phyloP scores from a whole-genome alignment of 1,140 invertebrate genomes.

The Conus betulinus region DNA sequence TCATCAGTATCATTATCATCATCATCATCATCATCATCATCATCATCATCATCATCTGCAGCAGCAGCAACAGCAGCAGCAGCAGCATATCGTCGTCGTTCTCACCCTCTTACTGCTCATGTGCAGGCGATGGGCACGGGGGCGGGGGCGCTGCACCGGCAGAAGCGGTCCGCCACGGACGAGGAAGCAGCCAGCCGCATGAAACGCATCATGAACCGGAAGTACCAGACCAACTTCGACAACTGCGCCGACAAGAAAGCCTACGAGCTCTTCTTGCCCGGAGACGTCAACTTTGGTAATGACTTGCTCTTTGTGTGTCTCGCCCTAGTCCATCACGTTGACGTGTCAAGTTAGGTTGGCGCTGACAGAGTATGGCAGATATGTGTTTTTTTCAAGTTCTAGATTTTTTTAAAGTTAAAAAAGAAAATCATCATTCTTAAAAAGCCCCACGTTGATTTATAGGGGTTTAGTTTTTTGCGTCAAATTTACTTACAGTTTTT shows the following conservation, averaged over 20 bases:
- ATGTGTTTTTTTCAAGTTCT: not conserved
- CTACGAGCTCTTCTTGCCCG: constrained; percentile 68
- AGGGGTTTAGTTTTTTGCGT: too few species aligned
- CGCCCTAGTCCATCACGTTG: not conserved
- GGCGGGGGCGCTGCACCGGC: constrained; percentile 15
- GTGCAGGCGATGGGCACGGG: not conserved
- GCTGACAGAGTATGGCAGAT: too few species aligned
- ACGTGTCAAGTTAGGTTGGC: too few species aligned
- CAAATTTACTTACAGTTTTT: too few species aligned
- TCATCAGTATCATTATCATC: too few species aligned
- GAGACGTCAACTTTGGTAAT: constrained; percentile 83
- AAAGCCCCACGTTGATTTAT: too few species aligned
- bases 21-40: too few species aligned
- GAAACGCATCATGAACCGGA: constrained; percentile 62
- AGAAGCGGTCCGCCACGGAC: constrained; percentile 65
- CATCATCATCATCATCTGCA: too few species aligned
- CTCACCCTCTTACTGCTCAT: too few species aligned
- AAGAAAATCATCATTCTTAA: too few species aligned
- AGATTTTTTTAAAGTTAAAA: not conserved
- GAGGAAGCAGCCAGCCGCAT: constrained; percentile 58
- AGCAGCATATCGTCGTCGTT: too few species aligned
- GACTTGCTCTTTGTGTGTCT: not conserved
- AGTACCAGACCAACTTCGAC: constrained; percentile 54
- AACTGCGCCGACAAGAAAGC: constrained; percentile 63
- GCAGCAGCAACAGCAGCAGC: too few species aligned